These are phyloP conservation scores for Archaeoteleia sp. DNA, from an alignment of 2,888 invertebrate genomes.

Conservation along the genomic window DNA sequence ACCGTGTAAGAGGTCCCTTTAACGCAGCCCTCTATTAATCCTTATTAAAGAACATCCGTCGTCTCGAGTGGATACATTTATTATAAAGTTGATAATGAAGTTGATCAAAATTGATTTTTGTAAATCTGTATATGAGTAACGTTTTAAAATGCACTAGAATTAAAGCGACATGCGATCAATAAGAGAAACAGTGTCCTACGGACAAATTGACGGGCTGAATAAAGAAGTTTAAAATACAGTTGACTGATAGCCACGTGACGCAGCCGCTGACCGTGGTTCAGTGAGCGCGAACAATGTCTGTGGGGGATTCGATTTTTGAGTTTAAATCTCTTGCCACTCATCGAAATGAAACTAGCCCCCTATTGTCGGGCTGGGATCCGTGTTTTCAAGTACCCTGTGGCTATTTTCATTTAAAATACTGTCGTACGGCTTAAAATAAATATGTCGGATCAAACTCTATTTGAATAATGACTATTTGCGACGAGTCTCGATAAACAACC, in stretches of 20 bases:
- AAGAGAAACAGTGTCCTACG: constrained; percentile 2
- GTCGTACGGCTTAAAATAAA: constrained; percentile 10
- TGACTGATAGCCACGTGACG: constrained; percentile 60
- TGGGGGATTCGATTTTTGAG: constrained; percentile 71
- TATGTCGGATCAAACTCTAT: not conserved
- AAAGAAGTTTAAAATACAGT: constrained; percentile 45
- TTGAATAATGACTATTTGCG: too few species aligned
- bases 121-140: too few species aligned
- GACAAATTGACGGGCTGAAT: constrained; percentile 12
- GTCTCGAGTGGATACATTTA: too few species aligned
- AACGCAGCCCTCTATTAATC: too few species aligned
- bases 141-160: not conserved
- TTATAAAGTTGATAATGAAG: too few species aligned
- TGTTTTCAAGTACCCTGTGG: constrained; percentile 31
- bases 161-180: not conserved
- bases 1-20: too few species aligned
- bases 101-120: not conserved
- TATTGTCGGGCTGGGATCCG: constrained; percentile 31
- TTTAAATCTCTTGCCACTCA: constrained; percentile 64
- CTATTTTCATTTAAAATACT: constrained; percentile 45
- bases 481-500: too few species aligned
- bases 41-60: too few species aligned
- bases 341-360: constrained; percentile 57
- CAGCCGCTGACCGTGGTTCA: constrained; percentile 62
- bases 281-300: constrained; percentile 66